phyloP scores from a whole-genome alignment of 2,113 vertebrate species.

The Tragelaphus scriptus region DNA sequence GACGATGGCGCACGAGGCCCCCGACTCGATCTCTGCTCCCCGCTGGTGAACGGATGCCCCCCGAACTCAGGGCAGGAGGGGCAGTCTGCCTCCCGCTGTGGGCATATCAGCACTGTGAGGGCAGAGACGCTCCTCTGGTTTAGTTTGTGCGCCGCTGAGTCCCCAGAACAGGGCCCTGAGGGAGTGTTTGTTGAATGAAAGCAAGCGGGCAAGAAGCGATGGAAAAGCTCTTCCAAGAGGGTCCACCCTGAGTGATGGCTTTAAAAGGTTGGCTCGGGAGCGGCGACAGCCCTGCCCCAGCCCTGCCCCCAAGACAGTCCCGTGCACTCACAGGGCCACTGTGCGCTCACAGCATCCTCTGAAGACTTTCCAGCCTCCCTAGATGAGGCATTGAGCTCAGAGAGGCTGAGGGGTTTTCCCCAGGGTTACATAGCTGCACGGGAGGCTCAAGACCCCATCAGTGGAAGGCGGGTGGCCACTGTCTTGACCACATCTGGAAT shows the following conservation, averaged over 20 bases:
- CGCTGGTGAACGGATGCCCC: accelerated
- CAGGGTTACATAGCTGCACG: not conserved
- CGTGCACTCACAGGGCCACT: accelerated
- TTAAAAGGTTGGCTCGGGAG: not conserved
- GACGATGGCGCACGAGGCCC: accelerated
- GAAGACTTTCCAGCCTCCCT: not conserved
- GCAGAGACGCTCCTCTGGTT: too few relatives aligned
- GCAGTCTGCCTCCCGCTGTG: accelerated
- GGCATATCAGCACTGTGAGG: accelerated
- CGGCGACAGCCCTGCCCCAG: not conserved
- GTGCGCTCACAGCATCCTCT: accelerated
- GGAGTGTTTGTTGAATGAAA: not conserved
- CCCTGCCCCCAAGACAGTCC: not conserved
- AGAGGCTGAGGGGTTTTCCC: not conserved
- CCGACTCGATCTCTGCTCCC: not conserved
- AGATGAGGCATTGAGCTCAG: not conserved
- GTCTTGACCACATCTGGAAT: not conserved
- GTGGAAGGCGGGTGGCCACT: not conserved
- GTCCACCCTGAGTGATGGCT: not conserved
- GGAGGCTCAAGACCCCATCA: not conserved
- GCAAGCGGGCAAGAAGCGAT: not conserved
- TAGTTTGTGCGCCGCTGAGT: too few relatives aligned
- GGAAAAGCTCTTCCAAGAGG: not conserved
- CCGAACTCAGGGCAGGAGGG: not conserved
- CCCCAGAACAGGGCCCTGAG: not conserved